These are phyloP conservation scores for Charadrius vociferus DNA, from an alignment of 2,113 vertebrate genomes.

Conservation along the genomic window DNA sequence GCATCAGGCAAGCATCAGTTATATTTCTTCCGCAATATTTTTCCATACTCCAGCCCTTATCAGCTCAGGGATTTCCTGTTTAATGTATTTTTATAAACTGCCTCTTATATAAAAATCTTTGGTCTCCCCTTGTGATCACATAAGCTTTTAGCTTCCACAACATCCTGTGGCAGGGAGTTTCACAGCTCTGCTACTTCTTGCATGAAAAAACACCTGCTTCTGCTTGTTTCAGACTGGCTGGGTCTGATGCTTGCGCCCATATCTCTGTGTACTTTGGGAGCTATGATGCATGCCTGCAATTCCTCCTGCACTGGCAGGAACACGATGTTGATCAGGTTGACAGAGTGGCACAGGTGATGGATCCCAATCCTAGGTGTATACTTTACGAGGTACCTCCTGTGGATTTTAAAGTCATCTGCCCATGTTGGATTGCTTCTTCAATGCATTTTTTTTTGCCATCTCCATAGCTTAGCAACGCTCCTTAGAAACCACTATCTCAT, in stretches of 20 bases:
- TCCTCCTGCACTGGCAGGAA: not conserved
- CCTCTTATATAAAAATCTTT: not conserved
- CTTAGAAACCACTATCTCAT: slow-evolving; percentile 6
- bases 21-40: not conserved
- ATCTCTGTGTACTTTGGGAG: not conserved
- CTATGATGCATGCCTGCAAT: not conserved
- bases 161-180: not conserved
- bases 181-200: not conserved
- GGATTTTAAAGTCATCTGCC: not conserved
- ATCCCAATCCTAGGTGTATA: not conserved
- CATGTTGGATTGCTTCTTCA: not conserved
- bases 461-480: slow-evolving; percentile 17
- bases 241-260: not conserved
- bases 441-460: not conserved
- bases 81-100: not conserved
- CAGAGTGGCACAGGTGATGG: not conserved
- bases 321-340: not conserved
- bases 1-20: not conserved
- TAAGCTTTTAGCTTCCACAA: not conserved
- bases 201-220: rapidly evolving
- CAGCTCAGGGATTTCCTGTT: not conserved
- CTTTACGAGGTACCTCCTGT: not conserved
- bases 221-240: not conserved
- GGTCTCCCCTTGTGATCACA: not conserved
- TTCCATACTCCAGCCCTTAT: not conserved